Percentiles rank a stretch among this genome's conserved stretches.
These are phyloP conservation scores for Sipha maydis DNA, from an alignment of 2,888 invertebrate genomes.

Conservation along the genomic window DNA sequence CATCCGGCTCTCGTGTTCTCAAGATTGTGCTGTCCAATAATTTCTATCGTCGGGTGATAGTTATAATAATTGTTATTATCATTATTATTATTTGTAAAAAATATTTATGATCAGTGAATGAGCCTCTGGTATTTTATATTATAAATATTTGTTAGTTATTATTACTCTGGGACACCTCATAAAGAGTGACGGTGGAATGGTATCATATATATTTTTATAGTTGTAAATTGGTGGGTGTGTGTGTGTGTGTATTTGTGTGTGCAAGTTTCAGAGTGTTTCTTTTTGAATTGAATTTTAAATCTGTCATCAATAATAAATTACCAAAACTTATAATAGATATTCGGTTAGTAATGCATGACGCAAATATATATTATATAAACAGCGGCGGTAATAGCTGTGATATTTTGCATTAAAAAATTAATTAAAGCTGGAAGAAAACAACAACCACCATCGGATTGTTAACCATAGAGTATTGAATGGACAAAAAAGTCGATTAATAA, in stretches of 20 bases:
- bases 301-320: conserved; percentile 41
- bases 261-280: not conserved
- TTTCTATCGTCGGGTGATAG: no score
- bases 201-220: not conserved
- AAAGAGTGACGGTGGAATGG: not conserved
- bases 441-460: not conserved
- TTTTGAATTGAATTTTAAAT: conserved; percentile 49
- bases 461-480: not conserved
- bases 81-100: no score
- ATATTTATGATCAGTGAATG: no score
- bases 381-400: not conserved
- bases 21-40: no score
- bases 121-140: no score
- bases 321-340: not conserved
- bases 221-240: no score
- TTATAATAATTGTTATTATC: no score
- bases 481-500: no score
- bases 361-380: not conserved
- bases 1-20: no score
- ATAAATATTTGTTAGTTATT: no score
- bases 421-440: not conserved
- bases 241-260: not conserved
- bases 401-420: not conserved
- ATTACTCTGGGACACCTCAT: no score
- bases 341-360: conserved; percentile 23